Evolutionary conservation across 2,113 vertebrate species (phyloP).

Genomic region (Halichoerus grypus): DNA sequence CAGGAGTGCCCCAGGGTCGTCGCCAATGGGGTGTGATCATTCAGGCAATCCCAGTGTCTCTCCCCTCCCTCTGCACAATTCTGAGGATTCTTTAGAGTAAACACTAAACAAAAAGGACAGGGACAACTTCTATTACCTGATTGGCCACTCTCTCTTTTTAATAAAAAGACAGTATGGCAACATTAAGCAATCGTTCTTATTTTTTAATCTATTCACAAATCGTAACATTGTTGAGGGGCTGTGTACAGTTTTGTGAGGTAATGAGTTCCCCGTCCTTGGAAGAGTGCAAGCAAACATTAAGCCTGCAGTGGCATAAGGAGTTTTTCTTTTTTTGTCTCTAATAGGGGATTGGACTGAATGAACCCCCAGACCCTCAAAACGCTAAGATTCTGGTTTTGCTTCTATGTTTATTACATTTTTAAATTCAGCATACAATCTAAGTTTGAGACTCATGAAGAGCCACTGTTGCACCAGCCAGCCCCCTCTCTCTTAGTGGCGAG

Average conservation of each 20-base stretch:
- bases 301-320: not conserved
- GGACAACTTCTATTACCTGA: not conserved
- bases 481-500: fast-evolving
- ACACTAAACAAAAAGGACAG: not conserved
- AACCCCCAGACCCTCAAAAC: not conserved
- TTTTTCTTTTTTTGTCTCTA: not conserved
- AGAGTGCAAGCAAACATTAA: not conserved
- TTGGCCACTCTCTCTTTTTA: not conserved
- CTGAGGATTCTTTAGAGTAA: not conserved
- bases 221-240: not conserved
- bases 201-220: not conserved
- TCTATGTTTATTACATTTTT: not conserved
- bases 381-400: not conserved
- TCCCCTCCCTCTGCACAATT: not conserved
- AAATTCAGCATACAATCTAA: not conserved
- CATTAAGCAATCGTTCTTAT: not conserved
- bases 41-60: not conserved
- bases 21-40: fast-evolving
- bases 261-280: not conserved
- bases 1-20: not conserved
- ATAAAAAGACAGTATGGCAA: not conserved
- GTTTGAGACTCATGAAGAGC: not conserved
- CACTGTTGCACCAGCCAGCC: not conserved
- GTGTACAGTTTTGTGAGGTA: not conserved
- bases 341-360: not conserved